These are phyloP conservation scores for Drymonia ruficornis DNA, from an alignment of 2,888 invertebrate species.

Conservation along the genomic window DNA sequence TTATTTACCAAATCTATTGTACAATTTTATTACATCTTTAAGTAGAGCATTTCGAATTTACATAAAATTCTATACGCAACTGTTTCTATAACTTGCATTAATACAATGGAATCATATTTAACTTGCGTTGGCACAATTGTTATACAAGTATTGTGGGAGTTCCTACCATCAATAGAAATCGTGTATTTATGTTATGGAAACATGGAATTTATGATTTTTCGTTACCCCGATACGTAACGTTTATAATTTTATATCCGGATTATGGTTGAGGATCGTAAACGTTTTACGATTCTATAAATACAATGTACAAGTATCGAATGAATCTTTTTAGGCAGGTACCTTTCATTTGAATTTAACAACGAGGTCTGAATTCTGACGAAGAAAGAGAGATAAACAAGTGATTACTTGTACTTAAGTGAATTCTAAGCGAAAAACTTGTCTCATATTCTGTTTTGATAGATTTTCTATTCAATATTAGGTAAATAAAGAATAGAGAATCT, in stretches of 20 bases:
- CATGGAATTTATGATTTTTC: conserved; percentile 63
- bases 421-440: no score
- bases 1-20: no score
- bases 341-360: background rate
- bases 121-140: conserved; percentile 13
- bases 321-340: background rate
- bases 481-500: no score
- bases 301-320: conserved; percentile 55
- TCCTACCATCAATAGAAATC: conserved; percentile 36
- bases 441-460: no score
- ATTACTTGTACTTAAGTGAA: no score
- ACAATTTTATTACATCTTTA: no score
- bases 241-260: conserved; percentile 74
- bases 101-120: conserved; percentile 26
- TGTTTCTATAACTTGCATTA: background rate
- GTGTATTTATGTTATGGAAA: conserved; percentile 36
- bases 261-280: conserved; percentile 66
- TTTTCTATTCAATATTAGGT: no score
- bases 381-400: no score
- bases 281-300: conserved; percentile 76
- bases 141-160: conserved; percentile 20
- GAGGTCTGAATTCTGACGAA: no score
- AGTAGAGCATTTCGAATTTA: background rate
- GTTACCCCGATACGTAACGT: conserved; percentile 59
- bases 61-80: background rate